phyloP scores from a whole-genome alignment of 2,797 vertebrate species.

The Pyrocephalus nanus region DNA sequence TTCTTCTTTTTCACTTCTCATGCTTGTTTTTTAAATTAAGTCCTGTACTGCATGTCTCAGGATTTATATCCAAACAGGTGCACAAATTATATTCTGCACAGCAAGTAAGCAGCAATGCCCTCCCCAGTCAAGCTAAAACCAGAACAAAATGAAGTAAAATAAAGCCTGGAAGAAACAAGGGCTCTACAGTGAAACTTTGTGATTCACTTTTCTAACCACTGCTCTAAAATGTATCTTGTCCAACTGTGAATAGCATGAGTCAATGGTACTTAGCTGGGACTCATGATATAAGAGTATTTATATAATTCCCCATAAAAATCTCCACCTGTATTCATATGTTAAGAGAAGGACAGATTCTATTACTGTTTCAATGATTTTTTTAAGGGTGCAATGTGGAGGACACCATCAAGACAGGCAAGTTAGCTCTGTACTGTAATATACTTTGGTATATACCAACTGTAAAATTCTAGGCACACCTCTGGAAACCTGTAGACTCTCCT shows the following conservation, averaged over 20 bases:
- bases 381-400: neutral
- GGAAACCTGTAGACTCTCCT: neutral
- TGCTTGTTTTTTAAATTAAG: neutral
- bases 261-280: neutral
- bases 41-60: neutral
- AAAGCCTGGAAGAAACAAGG: neutral
- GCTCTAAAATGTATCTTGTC: neutral
- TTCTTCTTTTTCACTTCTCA: neutral
- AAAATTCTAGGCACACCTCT: neutral
- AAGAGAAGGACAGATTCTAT: neutral
- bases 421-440: neutral
- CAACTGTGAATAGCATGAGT: neutral
- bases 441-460: neutral
- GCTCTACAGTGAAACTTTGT: neutral
- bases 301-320: neutral
- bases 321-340: neutral
- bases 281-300: neutral
- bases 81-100: neutral
- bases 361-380: neutral
- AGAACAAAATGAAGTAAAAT: constrained; percentile 10
- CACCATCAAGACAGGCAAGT: neutral
- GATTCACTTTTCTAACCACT: neutral
- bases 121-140: neutral
- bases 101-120: neutral
- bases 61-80: neutral